A percentile compares a stretch with the other conserved stretches of the same genome.
Evolutionary conservation across 37 sponge, comb jelly and placozoan species (phyloP).

Genomic region (Diacarnus erythraeanus): DNA sequence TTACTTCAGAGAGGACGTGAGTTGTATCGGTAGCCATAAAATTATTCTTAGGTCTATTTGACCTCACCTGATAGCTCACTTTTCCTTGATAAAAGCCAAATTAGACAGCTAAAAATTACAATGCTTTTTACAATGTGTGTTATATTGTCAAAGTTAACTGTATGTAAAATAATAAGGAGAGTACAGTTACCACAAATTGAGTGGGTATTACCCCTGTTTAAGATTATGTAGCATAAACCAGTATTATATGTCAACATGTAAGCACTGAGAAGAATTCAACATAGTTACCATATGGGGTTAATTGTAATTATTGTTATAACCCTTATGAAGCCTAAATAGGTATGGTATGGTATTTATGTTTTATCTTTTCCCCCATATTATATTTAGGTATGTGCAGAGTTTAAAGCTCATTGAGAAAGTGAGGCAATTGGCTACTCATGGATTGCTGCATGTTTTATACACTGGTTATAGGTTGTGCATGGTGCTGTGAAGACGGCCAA

Average conservation of each 20-base stretch:
- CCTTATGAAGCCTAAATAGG: too few species aligned
- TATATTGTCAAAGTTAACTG: too few species aligned
- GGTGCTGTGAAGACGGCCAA: slow-evolving; percentile 50
- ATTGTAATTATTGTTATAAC: too few species aligned
- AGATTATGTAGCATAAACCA: too few species aligned
- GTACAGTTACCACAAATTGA: too few species aligned
- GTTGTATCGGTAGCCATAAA: background rate
- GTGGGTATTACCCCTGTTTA: too few species aligned
- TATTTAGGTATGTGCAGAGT: slow-evolving; percentile 60
- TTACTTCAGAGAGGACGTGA: slow-evolving; percentile 67
- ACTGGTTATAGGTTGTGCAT: slow-evolving; percentile 38
- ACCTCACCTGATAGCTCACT: background rate
- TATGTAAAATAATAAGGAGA: too few species aligned
- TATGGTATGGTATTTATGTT: background rate
- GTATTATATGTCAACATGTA: too few species aligned
- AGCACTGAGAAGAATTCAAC: too few species aligned
- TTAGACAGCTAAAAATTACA: background rate
- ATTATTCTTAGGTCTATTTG: background rate
- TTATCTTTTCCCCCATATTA: background rate
- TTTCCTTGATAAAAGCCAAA: background rate
- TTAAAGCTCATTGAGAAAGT: slow-evolving; percentile 68
- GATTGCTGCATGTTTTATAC: background rate
- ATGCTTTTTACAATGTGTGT: too few species aligned
- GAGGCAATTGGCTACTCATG: background rate
- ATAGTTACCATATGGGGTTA: too few species aligned